A percentile compares a stretch with the other conserved stretches of the same genome.
Conservation (phyloP, 2,888 invertebrate genomes). For the Sphecodes monilicornis region DNA sequence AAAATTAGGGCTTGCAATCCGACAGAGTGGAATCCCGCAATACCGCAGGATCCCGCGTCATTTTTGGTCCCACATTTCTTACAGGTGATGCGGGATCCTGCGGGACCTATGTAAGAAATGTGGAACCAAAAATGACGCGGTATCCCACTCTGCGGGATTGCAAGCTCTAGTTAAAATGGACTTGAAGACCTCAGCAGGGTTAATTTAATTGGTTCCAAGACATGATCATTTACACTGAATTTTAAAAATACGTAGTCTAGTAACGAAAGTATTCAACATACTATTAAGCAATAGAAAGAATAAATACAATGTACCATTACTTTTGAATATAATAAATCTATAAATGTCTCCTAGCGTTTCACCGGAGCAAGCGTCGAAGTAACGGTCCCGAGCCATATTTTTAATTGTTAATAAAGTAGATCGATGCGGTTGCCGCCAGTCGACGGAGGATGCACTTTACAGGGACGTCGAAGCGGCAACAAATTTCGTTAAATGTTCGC, state of each 20-base stretch:
- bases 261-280: neutral
- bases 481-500: slow-evolving; percentile 22
- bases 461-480: slow-evolving; percentile 13
- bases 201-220: neutral
- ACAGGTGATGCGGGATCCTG: no score
- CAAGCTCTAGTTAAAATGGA: no score
- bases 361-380: neutral
- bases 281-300: neutral
- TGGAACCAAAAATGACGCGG: no score
- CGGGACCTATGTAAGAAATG: no score
- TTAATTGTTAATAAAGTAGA: slow-evolving; percentile 19
- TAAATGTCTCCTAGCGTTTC: neutral
- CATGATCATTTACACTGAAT: neutral
- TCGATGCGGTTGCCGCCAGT: neutral
- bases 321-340: neutral
- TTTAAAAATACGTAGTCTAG: neutral
- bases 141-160: no score
- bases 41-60: no score
- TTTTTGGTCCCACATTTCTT: no score
- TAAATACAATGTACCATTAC: neutral
- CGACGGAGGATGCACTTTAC: neutral
- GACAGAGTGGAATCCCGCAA: no score
- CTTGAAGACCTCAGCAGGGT: no score
- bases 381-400: neutral
- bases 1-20: no score